phyloP scores from a whole-genome alignment of 2,113 vertebrate genomes.

The Verasper variegatus region DNA sequence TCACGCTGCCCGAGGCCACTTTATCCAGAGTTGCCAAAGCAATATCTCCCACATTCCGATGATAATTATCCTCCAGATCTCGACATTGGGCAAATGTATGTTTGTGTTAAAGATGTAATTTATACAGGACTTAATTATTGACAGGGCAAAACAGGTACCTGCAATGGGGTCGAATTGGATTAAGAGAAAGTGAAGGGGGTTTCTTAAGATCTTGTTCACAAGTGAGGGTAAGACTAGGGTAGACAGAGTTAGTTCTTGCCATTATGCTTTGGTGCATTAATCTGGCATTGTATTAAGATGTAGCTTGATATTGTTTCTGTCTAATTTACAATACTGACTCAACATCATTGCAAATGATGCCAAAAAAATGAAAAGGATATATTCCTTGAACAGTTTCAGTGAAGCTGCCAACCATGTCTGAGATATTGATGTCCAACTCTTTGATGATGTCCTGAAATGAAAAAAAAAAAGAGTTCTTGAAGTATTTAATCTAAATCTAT shows the following conservation, averaged over 20 bases:
- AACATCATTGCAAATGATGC: neutral
- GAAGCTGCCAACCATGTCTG: conserved; percentile 82
- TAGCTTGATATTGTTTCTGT: neutral
- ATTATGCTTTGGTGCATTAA: too few relatives aligned
- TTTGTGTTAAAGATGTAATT: conserved; percentile 77
- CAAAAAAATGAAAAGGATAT: conserved; percentile 88
- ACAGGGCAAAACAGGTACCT: too few relatives aligned
- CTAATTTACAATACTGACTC: neutral
- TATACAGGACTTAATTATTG: neutral
- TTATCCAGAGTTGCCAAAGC: conserved; percentile 77
- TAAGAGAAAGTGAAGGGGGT: neutral
- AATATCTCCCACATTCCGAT: conserved; percentile 85
- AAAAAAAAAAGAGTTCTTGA: neutral
- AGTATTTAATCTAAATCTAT: neutral
- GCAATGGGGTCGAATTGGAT: neutral
- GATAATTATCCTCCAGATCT: conserved; percentile 87
- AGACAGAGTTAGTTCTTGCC: too few relatives aligned
- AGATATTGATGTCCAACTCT: conserved; percentile 85
- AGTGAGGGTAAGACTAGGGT: too few relatives aligned
- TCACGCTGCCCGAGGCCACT: conserved; percentile 69
- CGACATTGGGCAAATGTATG: conserved; percentile 86
- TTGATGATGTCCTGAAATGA: conserved; percentile 85
- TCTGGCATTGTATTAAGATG: neutral
- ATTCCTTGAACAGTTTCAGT: conserved; percentile 82
- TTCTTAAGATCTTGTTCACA: too few relatives aligned